Conservation (phyloP, 2,113 vertebrate genomes). For the Lagenorhynchus albirostris region DNA sequence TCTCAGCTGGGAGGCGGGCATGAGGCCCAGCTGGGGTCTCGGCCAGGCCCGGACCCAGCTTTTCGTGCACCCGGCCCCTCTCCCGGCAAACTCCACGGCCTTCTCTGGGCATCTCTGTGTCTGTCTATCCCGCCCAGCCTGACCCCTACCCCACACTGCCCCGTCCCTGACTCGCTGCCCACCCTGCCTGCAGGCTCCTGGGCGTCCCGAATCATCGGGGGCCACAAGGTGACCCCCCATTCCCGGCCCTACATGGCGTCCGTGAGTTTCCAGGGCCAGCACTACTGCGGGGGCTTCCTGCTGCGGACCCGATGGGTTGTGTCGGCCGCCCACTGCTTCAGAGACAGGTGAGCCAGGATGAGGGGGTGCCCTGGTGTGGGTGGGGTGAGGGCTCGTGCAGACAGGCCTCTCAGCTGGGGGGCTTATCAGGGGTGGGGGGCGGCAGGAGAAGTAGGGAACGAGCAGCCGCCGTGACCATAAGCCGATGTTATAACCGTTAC, state of each 20-base stretch:
- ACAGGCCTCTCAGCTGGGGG: not conserved
- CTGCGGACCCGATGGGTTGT: slow-evolving; percentile 79
- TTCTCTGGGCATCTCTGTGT: not conserved
- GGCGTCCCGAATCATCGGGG: slow-evolving; percentile 82
- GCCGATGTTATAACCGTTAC: not conserved
- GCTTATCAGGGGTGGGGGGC: not conserved
- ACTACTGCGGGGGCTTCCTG: slow-evolving; percentile 79
- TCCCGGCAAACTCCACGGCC: not conserved
- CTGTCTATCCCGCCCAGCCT: not conserved
- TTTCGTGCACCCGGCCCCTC: not conserved
- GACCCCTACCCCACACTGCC: not conserved
- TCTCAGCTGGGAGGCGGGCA: not conserved
- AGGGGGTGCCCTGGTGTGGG: not conserved
- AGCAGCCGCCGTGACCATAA: not conserved
- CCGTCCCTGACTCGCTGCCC: not conserved
- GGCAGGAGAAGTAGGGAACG: not conserved
- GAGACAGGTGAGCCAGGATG: not conserved
- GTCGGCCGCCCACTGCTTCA: slow-evolving; percentile 81
- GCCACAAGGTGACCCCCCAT: slow-evolving; percentile 79
- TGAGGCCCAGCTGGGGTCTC: not conserved
- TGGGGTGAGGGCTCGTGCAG: not conserved
- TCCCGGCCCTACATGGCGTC: slow-evolving; percentile 89
- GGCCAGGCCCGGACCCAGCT: no score
- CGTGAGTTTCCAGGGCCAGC: slow-evolving; percentile 66
- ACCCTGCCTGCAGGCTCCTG: slow-evolving; percentile 71